A percentile compares a stretch with the other conserved stretches of the same genome.
Evolutionary conservation across 2,888 invertebrate species (phyloP).

Genomic region (Platycheirus rosarum): DNA sequence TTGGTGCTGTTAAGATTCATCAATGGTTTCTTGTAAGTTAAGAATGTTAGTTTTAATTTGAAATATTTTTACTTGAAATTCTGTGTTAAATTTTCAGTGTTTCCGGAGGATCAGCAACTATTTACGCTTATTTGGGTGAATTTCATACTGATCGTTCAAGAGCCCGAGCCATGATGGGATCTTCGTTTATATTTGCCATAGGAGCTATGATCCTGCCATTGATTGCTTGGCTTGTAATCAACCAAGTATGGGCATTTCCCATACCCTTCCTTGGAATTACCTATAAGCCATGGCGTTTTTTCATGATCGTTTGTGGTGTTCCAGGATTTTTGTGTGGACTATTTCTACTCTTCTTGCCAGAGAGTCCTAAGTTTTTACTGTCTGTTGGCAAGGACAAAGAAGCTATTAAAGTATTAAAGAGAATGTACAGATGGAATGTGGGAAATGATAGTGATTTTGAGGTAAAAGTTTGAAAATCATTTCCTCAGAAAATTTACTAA

Average conservation of each 20-base stretch:
- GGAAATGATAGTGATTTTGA: conserved; percentile 74
- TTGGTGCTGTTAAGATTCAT: conserved; percentile 83
- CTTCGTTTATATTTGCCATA: conserved; percentile 79
- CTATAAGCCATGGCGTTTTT: conserved; percentile 80
- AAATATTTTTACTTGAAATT: background rate
- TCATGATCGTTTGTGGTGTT: conserved; percentile 78
- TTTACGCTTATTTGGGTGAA: conserved; percentile 84
- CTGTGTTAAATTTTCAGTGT: conserved; percentile 76
- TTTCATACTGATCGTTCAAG: conserved; percentile 83
- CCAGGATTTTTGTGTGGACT: conserved; percentile 78
- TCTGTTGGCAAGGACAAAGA: conserved; percentile 76
- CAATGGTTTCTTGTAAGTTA: conserved; percentile 84
- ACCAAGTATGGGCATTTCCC: conserved; percentile 78
- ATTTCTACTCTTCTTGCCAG: conserved; percentile 77
- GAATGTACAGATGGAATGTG: conserved; percentile 77
- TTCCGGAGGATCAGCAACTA: conserved; percentile 83
- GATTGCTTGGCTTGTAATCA: conserved; percentile 79
- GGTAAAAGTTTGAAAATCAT: conserved; percentile 48
- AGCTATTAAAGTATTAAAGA: conserved; percentile 77
- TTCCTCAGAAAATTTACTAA: background rate
- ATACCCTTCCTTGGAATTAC: conserved; percentile 77
- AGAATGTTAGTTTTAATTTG: background rate
- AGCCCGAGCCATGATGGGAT: conserved; percentile 81
- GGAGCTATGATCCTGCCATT: conserved; percentile 79
- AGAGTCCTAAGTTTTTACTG: conserved; percentile 80